Conservation (phyloP, 1,140 invertebrate species). For the Tigriopus japonicus region DNA sequence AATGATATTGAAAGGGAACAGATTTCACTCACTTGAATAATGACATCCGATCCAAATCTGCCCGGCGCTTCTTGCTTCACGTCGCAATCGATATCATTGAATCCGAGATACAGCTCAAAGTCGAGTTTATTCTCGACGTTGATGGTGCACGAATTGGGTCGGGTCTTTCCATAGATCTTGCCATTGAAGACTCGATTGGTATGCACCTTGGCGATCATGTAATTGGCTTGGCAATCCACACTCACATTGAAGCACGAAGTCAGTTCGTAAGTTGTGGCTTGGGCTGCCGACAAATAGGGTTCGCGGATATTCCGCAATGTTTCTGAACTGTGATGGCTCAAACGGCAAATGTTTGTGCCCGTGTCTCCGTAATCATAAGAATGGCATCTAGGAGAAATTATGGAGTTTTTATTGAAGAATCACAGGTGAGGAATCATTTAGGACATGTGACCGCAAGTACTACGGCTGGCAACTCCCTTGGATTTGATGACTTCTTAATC, state of each 20-base stretch:
- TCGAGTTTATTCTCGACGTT: constrained; percentile 27
- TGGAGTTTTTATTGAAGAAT: too few species aligned
- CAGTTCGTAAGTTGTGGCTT: constrained; percentile 54
- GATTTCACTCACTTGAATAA: constrained; percentile 25
- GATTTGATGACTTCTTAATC: too few species aligned
- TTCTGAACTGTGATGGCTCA: constrained; percentile 30
- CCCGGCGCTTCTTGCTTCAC: constrained; percentile 27
- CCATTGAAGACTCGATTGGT: constrained; percentile 34
- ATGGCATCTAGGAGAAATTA: constrained; percentile 24
- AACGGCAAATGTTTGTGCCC: constrained; percentile 28
- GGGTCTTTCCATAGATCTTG: constrained; percentile 31
- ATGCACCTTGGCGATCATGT: constrained; percentile 30
- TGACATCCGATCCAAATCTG: constrained; percentile 25
- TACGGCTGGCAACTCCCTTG: too few species aligned
- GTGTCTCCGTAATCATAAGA: constrained; percentile 33
- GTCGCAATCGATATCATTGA: constrained; percentile 27
- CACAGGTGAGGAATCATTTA: too few species aligned
- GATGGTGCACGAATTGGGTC: constrained; percentile 30
- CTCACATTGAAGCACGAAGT: constrained; percentile 84
- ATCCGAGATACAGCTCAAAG: constrained; percentile 27
- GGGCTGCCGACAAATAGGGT: constrained; percentile 30
- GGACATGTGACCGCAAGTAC: too few species aligned
- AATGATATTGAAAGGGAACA: too few species aligned
- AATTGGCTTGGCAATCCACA: constrained; percentile 48
- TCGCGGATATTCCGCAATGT: constrained; percentile 31